phyloP scores from a whole-genome alignment of 2,113 vertebrate species.

The Psittacula cyanocephala region DNA sequence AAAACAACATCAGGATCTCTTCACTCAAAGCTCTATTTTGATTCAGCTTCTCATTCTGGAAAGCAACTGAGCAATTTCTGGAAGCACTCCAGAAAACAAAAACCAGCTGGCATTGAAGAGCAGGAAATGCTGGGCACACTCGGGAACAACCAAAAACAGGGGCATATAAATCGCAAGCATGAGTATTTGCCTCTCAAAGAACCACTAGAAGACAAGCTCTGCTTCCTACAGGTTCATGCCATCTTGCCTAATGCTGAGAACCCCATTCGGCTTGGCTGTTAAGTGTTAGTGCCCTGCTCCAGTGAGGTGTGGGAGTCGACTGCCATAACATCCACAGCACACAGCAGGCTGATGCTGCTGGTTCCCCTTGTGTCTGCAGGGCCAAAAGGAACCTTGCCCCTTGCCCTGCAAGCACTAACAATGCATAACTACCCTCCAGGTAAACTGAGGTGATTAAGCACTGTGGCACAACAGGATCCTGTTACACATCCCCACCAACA shows the following conservation, averaged over 20 bases:
- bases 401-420: fast-evolving
- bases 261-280: not conserved
- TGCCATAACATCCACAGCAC: not conserved
- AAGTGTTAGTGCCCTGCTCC: fast-evolving
- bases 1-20: not conserved
- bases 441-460: not conserved
- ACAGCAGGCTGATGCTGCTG: not conserved
- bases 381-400: not conserved
- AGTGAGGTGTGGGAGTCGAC: not conserved
- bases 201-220: not conserved
- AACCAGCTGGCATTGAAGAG: not conserved
- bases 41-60: not conserved
- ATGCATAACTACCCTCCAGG: not conserved
- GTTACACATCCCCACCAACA: fast-evolving
- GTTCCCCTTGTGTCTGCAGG: not conserved
- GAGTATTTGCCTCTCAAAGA: not conserved
- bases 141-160: not conserved
- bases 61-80: not conserved
- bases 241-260: not conserved
- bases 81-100: not conserved
- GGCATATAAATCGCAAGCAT: not conserved
- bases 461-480: not conserved
- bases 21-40: not conserved
- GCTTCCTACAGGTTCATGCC: not conserved
- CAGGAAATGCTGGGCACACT: not conserved